These are phyloP conservation scores for Pseudopleuronectes americanus DNA, from an alignment of 2,797 vertebrate genomes.

Conservation along the genomic window DNA sequence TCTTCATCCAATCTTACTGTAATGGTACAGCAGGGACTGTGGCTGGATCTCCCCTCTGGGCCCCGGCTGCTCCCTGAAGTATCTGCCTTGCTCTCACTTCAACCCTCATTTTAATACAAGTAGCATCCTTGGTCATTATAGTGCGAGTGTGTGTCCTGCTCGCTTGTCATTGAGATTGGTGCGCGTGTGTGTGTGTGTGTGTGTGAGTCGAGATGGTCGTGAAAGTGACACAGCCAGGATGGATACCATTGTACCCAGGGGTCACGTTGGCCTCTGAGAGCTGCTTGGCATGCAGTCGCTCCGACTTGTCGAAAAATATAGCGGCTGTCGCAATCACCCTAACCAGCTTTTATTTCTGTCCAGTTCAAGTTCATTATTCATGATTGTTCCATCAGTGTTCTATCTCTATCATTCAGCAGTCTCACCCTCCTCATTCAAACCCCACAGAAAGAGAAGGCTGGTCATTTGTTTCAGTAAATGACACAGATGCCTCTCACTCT, in stretches of 20 bases:
- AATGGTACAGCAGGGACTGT: constrained; percentile 78
- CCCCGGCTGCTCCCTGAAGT: constrained; percentile 78
- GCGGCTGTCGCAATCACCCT: constrained; percentile 58
- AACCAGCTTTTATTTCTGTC: constrained; percentile 72
- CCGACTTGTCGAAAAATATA: constrained; percentile 55
- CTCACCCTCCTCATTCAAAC: constrained; percentile 74
- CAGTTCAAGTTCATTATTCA: constrained; percentile 81
- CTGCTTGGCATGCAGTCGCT: constrained; percentile 38
- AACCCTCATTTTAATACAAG: constrained; percentile 84
- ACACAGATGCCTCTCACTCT: constrained; percentile 83
- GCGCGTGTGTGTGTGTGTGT: constrained; percentile 38
- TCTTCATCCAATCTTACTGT: constrained; percentile 82
- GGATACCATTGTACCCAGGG: constrained; percentile 70
- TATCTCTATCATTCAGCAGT: constrained; percentile 71
- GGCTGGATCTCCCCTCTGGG: constrained; percentile 81
- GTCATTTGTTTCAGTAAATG: constrained; percentile 85
- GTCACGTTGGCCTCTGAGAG: constrained; percentile 73
- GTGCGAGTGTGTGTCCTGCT: constrained; percentile 72
- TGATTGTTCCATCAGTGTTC: constrained; percentile 79
- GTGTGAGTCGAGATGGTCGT: constrained; percentile 46
- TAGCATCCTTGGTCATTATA: constrained; percentile 78
- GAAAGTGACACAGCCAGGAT: constrained; percentile 70
- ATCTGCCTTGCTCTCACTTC: constrained; percentile 79
- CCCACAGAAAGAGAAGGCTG: constrained; percentile 68
- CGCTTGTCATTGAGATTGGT: constrained; percentile 75